These are phyloP conservation scores for Somateria mollissima DNA, from an alignment of 2,797 vertebrate species.

Conservation along the genomic window DNA sequence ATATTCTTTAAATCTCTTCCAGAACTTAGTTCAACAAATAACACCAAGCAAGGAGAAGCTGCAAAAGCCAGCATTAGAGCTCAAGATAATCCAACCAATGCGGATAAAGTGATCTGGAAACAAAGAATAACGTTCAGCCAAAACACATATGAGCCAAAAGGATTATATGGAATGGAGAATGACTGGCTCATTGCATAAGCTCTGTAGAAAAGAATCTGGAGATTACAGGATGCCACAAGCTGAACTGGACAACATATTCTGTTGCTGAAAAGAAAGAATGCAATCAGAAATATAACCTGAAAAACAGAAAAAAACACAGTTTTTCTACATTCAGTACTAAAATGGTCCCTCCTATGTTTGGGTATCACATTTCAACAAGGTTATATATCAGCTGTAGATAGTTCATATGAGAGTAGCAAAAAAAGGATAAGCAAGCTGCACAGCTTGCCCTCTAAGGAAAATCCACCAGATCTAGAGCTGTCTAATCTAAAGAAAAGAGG, in stretches of 20 bases:
- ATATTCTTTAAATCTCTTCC: neutral
- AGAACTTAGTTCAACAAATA: neutral
- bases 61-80: neutral
- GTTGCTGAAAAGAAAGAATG: neutral
- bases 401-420: neutral
- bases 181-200: neutral
- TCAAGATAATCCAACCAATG: neutral
- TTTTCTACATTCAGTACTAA: neutral
- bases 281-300: neutral
- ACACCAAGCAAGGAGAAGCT: neutral
- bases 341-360: neutral
- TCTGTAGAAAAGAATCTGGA: neutral
- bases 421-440: neutral
- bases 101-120: neutral
- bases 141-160: neutral
- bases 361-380: neutral
- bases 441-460: neutral
- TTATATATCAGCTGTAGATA: neutral
- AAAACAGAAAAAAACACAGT: neutral
- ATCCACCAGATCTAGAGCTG: neutral
- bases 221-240: neutral
- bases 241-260: neutral
- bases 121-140: neutral
- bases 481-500: rapidly evolving
- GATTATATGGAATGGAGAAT: neutral